A percentile compares a stretch with the other conserved stretches of the same genome.
Evolutionary conservation across 2,888 invertebrate genomes (phyloP).

Genomic region (Tipula unca): DNA sequence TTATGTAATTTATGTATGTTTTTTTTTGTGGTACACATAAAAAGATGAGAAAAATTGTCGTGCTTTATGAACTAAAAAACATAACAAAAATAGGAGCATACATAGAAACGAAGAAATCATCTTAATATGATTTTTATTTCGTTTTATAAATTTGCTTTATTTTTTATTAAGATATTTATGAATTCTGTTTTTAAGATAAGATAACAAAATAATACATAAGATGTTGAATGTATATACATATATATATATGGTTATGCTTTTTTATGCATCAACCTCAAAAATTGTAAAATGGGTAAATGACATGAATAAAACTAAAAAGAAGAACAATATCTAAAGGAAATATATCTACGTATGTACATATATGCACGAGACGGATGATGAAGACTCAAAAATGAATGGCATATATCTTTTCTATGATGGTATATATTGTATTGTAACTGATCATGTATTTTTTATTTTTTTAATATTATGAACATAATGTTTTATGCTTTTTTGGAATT

Average conservation of each 20-base stretch:
- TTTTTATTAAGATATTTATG: background rate
- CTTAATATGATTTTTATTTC: background rate
- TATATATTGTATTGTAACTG: background rate
- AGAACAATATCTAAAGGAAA: background rate
- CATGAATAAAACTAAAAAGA: background rate
- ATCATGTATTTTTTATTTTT: background rate
- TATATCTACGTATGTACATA: background rate
- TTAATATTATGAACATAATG: background rate
- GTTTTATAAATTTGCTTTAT: background rate
- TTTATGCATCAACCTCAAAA: background rate
- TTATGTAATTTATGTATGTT: background rate
- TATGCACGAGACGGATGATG: background rate
- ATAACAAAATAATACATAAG: background rate
- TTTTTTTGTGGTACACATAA: background rate
- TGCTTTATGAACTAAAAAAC: background rate
- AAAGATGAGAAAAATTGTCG: background rate
- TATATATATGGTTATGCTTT: background rate
- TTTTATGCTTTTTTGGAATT: background rate
- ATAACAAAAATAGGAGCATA: background rate
- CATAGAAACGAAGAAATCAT: background rate
- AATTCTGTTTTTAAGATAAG: background rate
- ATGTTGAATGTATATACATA: background rate
- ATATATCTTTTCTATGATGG: background rate
- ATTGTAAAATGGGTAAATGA: background rate
- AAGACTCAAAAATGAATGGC: background rate